These are phyloP conservation scores for Cerastis leucographa DNA, from an alignment of 2,888 invertebrate species.

Conservation along the genomic window DNA sequence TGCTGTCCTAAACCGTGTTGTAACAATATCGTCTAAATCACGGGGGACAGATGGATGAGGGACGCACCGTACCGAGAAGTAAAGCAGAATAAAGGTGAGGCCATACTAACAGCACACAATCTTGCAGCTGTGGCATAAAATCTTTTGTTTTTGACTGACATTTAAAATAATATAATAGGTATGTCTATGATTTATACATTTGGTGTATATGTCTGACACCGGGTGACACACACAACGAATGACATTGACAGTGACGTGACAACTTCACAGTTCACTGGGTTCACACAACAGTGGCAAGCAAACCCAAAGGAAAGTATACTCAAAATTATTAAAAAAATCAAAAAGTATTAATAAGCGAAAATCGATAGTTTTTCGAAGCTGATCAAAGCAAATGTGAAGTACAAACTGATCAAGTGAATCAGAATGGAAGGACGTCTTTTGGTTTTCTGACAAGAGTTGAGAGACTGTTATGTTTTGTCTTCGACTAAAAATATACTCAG, in stretches of 20 bases:
- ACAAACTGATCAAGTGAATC: background rate
- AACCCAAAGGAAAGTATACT: background rate
- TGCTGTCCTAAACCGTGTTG: background rate
- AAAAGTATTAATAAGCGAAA: background rate
- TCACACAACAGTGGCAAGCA: background rate
- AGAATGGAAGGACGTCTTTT: background rate
- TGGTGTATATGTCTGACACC: too few relatives aligned
- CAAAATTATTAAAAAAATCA: background rate
- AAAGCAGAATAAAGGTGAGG: background rate
- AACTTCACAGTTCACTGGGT: too few relatives aligned
- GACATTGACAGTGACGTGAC: background rate
- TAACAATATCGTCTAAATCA: background rate
- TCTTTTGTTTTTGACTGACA: background rate
- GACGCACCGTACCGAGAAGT: background rate
- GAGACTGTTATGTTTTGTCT: background rate
- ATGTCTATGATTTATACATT: too few relatives aligned
- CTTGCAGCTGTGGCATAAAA: background rate
- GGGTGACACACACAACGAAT: background rate
- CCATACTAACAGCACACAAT: too few relatives aligned
- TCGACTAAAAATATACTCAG: background rate
- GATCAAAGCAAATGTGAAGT: background rate
- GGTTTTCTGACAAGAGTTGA: constrained; percentile 1
- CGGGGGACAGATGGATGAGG: background rate
- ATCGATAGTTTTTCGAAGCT: background rate
- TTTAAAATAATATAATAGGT: too few relatives aligned